Conservation (phyloP, 2,888 invertebrate species). For the Drosophila hawaiiensis region DNA sequence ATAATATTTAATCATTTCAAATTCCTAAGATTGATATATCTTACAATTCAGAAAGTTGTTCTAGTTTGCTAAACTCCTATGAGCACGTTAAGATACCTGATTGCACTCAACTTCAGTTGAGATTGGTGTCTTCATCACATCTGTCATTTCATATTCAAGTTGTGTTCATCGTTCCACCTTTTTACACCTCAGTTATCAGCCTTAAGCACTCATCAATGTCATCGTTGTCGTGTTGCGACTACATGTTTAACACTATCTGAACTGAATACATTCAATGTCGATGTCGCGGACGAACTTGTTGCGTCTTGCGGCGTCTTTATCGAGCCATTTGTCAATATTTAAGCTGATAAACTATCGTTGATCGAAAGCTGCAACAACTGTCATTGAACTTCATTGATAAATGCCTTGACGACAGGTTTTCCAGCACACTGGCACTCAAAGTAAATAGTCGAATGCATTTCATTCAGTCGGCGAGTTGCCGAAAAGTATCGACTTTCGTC, state of each 20-base stretch:
- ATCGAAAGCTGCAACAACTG: constrained; percentile 68
- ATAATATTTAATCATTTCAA: not conserved
- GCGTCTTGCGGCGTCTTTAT: constrained; percentile 53
- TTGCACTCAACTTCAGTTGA: not conserved
- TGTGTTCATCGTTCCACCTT: constrained; percentile 15
- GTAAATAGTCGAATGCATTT: constrained; percentile 25
- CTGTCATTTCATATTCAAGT: constrained; percentile 18
- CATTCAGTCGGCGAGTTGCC: constrained; percentile 19
- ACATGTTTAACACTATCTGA: constrained; percentile 46
- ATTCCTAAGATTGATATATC: not conserved
- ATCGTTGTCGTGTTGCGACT: constrained; percentile 34
- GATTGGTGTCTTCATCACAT: not conserved
- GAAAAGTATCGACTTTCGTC: constrained; percentile 50
- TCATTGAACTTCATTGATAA: constrained; percentile 81
- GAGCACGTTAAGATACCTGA: not conserved
- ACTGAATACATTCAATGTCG: constrained; percentile 33
- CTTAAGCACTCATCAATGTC: constrained; percentile 54
- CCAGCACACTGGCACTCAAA: constrained; percentile 31
- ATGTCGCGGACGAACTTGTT: constrained; percentile 9
- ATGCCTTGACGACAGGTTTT: constrained; percentile 43
- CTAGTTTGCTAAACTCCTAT: not conserved
- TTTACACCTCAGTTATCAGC: constrained; percentile 42
- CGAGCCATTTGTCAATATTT: constrained; percentile 68
- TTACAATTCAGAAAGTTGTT: not conserved
- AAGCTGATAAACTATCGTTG: constrained; percentile 71